These are phyloP conservation scores for Lepidochrysops patricia DNA, from an alignment of 2,888 invertebrate species.

Conservation along the genomic window DNA sequence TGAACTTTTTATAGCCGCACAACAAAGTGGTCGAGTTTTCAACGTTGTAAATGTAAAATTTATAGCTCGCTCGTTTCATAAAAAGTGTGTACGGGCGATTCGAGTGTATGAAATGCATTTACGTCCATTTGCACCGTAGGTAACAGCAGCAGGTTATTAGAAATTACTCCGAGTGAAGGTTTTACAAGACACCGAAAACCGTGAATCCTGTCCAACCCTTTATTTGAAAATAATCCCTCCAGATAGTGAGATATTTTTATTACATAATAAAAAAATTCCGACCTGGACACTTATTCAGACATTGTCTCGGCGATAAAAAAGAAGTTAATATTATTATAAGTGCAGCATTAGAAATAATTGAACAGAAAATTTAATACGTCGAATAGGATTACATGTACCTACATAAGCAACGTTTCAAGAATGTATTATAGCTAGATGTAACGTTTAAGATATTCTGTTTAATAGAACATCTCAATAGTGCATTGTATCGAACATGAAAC, in stretches of 20 bases:
- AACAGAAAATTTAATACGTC: neutral
- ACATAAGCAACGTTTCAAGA: slow-evolving; percentile 5
- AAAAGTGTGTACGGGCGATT: slow-evolving; percentile 43
- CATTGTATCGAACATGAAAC: slow-evolving; percentile 10
- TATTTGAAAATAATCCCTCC: neutral
- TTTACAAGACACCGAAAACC: slow-evolving; percentile 14
- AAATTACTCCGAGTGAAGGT: slow-evolving; percentile 24
- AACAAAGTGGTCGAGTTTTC: slow-evolving; percentile 53
- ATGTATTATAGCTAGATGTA: neutral
- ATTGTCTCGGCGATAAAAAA: neutral
- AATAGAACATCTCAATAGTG: slow-evolving; percentile 12
- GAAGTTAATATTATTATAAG: neutral
- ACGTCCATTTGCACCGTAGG: slow-evolving; percentile 24
- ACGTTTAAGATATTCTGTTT: slow-evolving; percentile 9
- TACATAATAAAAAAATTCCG: neutral
- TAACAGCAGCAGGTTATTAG: slow-evolving; percentile 25
- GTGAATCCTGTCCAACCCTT: neutral
- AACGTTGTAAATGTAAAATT: slow-evolving; percentile 53
- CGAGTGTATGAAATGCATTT: slow-evolving; percentile 29
- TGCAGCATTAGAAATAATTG: neutral
- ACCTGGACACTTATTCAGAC: neutral
- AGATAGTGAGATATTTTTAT: neutral
- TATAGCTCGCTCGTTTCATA: slow-evolving; percentile 52
- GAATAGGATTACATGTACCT: neutral
- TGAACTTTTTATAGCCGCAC: slow-evolving; percentile 57